These are phyloP conservation scores for Cactoblastis cactorum DNA, from an alignment of 2,888 invertebrate species.

Conservation along the genomic window DNA sequence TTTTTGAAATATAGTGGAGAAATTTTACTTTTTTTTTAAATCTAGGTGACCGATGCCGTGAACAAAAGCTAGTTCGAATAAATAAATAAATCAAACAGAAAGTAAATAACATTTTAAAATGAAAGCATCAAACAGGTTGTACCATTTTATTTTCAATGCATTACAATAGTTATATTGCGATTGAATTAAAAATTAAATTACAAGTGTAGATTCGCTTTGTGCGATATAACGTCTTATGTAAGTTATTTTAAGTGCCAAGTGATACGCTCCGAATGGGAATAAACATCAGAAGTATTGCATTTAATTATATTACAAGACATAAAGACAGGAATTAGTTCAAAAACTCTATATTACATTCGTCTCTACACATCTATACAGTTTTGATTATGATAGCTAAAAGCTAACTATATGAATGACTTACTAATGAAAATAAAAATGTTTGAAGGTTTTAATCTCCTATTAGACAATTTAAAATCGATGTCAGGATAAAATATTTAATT, in stretches of 20 bases:
- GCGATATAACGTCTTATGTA: constrained; percentile 50
- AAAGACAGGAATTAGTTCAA: constrained; percentile 17
- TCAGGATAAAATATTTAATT: too few relatives aligned
- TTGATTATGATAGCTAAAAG: constrained; percentile 4
- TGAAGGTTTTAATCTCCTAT: too few relatives aligned
- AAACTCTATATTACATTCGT: constrained; percentile 23
- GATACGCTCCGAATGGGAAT: constrained; percentile 39
- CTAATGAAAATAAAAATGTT: constrained; percentile 12
- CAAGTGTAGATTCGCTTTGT: constrained; percentile 51
- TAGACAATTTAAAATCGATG: too few relatives aligned
- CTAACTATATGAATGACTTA: constrained; percentile 4
- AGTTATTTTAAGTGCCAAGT: constrained; percentile 51
- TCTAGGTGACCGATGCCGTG: too few relatives aligned
- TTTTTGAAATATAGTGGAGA: too few relatives aligned
- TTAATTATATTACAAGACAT: constrained; percentile 22
- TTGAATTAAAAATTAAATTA: constrained; percentile 50
- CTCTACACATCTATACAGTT: constrained; percentile 21
- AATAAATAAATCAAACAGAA: too few relatives aligned
- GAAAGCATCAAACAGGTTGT: constrained; percentile 37
- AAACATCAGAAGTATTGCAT: constrained; percentile 27
- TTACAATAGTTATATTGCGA: constrained; percentile 52
- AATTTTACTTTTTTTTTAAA: too few relatives aligned
- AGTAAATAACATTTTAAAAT: constrained; percentile 21
- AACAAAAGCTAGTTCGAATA: too few relatives aligned
- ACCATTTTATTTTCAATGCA: constrained; percentile 59